These are phyloP conservation scores for Drosophila conformis DNA, from an alignment of 2,888 invertebrate genomes.

Conservation along the genomic window DNA sequence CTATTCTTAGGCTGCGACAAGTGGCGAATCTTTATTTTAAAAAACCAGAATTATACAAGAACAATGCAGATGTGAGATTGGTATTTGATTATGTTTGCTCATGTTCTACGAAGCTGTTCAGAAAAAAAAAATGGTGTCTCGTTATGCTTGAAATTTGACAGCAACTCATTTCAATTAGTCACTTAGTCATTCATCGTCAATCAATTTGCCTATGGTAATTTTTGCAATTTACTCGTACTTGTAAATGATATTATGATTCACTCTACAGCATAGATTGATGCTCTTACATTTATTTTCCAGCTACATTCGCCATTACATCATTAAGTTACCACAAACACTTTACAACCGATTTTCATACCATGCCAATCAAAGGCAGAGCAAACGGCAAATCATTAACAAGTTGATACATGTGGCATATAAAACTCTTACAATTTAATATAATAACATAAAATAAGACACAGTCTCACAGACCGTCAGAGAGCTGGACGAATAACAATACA, in stretches of 20 bases:
- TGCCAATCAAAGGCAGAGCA: conserved; percentile 16
- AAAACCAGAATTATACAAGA: conserved; percentile 19
- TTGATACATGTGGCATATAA: conserved; percentile 12
- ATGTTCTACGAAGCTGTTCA: conserved; percentile 31
- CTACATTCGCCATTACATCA: conserved; percentile 47
- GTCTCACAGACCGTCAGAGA: neutral
- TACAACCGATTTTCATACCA: conserved; percentile 1
- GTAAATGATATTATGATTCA: conserved; percentile 43
- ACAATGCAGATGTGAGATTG: conserved; percentile 34
- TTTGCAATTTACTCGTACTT: conserved; percentile 19
- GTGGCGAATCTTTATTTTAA: conserved; percentile 51
- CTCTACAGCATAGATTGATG: conserved; percentile 13
- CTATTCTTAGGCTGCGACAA: conserved; percentile 69
- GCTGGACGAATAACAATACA: conserved; percentile 16
- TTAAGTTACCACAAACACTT: neutral
- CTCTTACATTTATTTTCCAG: conserved; percentile 9
- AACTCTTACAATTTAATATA: conserved; percentile 29
- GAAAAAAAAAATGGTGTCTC: conserved; percentile 36
- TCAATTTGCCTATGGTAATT: conserved; percentile 57
- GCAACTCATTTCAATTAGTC: conserved; percentile 53
- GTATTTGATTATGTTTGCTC: conserved; percentile 39
- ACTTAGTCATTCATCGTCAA: conserved; percentile 30
- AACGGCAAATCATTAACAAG: conserved; percentile 34
- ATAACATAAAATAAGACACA: conserved; percentile 26
- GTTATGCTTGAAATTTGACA: conserved; percentile 54